These are phyloP conservation scores for Lypha dubia DNA, from an alignment of 2,888 invertebrate genomes.

Conservation along the genomic window DNA sequence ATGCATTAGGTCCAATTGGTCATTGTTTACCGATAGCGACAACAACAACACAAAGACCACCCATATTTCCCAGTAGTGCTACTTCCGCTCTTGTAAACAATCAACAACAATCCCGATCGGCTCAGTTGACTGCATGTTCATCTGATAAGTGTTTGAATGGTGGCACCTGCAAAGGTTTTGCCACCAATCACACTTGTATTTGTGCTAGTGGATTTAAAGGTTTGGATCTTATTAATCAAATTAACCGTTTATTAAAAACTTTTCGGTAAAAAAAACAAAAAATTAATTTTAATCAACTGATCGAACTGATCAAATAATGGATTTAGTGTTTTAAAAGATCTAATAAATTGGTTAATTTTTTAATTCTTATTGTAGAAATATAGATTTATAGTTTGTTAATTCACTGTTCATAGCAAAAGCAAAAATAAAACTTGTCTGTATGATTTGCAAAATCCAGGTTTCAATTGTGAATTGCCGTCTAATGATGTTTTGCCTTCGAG, in stretches of 20 bases:
- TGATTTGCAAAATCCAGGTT: constrained; percentile 76
- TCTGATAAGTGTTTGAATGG: constrained; percentile 87
- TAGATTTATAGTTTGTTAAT: not conserved
- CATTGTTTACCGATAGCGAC: constrained; percentile 81
- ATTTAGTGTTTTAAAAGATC: not conserved
- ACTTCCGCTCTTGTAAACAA: constrained; percentile 53
- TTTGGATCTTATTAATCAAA: constrained; percentile 78
- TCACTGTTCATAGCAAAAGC: not conserved
- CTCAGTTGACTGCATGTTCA: constrained; percentile 83
- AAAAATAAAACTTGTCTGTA: not conserved
- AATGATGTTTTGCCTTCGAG: constrained; percentile 67
- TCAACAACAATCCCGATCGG: constrained; percentile 79
- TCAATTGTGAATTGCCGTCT: constrained; percentile 81
- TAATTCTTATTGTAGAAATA: not conserved
- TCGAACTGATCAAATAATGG: not conserved
- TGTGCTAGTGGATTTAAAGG: constrained; percentile 89
- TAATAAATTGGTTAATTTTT: constrained; percentile 3
- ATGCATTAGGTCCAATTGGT: constrained; percentile 82
- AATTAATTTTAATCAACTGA: not conserved
- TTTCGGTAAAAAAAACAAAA: constrained; percentile 9
- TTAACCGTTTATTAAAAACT: constrained; percentile 1
- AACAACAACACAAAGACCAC: constrained; percentile 73
- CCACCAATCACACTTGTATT: constrained; percentile 88
- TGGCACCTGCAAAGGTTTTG: constrained; percentile 88
- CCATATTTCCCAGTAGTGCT: constrained; percentile 70